A percentile compares a stretch with the other conserved stretches of the same genome.
phyloP scores from a whole-genome alignment of 1,140 invertebrate genomes.

The Hylyphantes graminicola region DNA sequence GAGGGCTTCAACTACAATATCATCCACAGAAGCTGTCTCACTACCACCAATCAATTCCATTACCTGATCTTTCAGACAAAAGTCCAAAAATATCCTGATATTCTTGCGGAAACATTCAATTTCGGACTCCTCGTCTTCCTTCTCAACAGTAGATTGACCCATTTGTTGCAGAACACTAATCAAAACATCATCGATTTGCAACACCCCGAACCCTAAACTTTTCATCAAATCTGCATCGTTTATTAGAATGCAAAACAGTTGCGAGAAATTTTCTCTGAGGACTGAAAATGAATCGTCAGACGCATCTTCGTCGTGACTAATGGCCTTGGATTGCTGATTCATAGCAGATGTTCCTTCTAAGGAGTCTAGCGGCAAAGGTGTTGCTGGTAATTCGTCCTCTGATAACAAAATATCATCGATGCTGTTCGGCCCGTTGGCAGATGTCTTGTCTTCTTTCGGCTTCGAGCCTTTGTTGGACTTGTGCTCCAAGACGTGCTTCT shows the following conservation, averaged over 20 bases:
- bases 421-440: not conserved
- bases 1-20: slow-evolving; percentile 51
- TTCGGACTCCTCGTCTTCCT: slow-evolving; percentile 24
- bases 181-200: slow-evolving; percentile 50
- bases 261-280: slow-evolving; percentile 52
- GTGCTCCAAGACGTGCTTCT: slow-evolving; percentile 4
- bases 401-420: not conserved
- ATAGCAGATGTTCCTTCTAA: too few relatives aligned
- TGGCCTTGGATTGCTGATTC: too few relatives aligned
- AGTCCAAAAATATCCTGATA: slow-evolving; percentile 42
- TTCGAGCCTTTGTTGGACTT: too few relatives aligned
- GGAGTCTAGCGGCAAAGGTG: not conserved
- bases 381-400: not conserved
- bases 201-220: slow-evolving; percentile 44
- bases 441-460: too few relatives aligned
- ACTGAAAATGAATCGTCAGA: slow-evolving; percentile 8
- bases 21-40: slow-evolving; percentile 38
- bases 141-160: slow-evolving; percentile 22
- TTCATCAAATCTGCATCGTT: slow-evolving; percentile 57
- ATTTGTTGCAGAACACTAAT: slow-evolving; percentile 41
- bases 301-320: not conserved
- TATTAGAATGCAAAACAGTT: slow-evolving; percentile 44
- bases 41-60: slow-evolving; percentile 44
- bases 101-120: slow-evolving; percentile 46
- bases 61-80: slow-evolving; percentile 46